Evolutionary conservation across 23 tunicate genomes (phyloP).

Genomic region (Styela plicata): DNA sequence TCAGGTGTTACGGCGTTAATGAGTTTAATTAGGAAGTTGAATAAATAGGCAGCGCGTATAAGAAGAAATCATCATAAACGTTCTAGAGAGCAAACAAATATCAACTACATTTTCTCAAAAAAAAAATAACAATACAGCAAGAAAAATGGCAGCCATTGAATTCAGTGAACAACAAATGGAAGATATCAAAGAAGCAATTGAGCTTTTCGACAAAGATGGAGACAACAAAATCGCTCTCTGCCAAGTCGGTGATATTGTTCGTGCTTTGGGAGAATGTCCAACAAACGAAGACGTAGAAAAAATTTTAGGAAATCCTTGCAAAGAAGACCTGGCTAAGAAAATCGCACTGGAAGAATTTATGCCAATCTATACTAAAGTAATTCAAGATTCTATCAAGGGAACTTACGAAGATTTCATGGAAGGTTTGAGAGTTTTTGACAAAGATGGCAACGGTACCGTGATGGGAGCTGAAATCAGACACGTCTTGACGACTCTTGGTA

Average conservation of each 20-base stretch:
- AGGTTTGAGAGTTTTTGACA: constrained; percentile 90
- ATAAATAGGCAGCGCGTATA: no score
- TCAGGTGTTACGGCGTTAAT: no score
- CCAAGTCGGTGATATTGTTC: constrained; percentile 20
- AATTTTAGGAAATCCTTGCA: constrained; percentile 9
- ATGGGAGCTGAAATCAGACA: constrained; percentile 97
- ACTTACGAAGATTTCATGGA: constrained; percentile 89
- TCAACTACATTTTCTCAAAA: no score
- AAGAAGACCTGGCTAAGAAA: constrained; percentile 29
- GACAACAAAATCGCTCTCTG: constrained; percentile 11
- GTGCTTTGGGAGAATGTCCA: constrained; percentile 27
- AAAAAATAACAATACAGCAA: no score
- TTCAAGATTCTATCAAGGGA: constrained; percentile 55
- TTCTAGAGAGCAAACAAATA: no score
- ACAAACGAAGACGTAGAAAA: constrained; percentile 11
- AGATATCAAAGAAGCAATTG: constrained; percentile 86
- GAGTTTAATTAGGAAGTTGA: no score
- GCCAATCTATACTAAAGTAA: constrained; percentile 38
- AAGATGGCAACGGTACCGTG: constrained; percentile 88
- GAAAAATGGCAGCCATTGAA: background rate
- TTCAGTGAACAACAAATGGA: background rate
- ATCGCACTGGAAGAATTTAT: constrained; percentile 58
- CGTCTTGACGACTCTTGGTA: constrained; percentile 84
- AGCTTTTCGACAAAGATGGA: constrained; percentile 46
- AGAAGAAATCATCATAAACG: background rate